Conservation (phyloP, 2,113 vertebrate genomes). For the Gila orcuttii region DNA sequence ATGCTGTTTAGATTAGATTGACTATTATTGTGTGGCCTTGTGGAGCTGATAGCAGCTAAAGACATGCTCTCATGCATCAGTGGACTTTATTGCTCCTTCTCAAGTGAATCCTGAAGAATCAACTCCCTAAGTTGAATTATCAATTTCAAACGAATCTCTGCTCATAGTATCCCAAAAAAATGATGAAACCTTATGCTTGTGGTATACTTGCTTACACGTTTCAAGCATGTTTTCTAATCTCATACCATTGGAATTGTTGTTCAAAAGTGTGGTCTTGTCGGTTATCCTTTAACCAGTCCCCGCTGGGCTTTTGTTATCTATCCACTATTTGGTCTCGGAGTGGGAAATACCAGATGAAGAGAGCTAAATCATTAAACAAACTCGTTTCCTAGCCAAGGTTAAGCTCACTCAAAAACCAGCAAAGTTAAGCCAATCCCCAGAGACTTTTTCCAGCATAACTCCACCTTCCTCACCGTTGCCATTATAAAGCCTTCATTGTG, state of each 20-base stretch:
- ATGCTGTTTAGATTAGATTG: background rate
- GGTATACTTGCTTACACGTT: background rate
- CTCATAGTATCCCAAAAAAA: background rate
- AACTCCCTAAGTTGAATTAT: background rate
- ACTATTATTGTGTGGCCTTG: background rate
- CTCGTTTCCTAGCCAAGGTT: conserved; percentile 56
- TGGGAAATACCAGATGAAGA: conserved; percentile 53
- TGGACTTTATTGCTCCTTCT: background rate
- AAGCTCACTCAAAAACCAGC: conserved; percentile 27
- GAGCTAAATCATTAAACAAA: conserved; percentile 72
- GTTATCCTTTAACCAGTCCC: conserved; percentile 74
- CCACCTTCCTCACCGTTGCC: conserved; percentile 63
- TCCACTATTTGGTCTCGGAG: conserved; percentile 64
- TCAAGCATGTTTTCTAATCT: background rate
- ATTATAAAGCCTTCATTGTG: conserved; percentile 55
- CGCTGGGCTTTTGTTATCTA: conserved; percentile 57
- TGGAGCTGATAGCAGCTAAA: conserved; percentile 3
- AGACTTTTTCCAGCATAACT: conserved; percentile 54
- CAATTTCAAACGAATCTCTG: background rate
- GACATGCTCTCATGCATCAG: background rate
- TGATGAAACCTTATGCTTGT: background rate
- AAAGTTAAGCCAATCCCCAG: conserved; percentile 58
- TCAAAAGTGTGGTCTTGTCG: conserved; percentile 16
- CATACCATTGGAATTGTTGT: background rate
- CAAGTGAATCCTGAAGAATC: background rate